Evolutionary conservation across 1,140 invertebrate genomes (phyloP).

Genomic region (Cotesia chilonis): DNA sequence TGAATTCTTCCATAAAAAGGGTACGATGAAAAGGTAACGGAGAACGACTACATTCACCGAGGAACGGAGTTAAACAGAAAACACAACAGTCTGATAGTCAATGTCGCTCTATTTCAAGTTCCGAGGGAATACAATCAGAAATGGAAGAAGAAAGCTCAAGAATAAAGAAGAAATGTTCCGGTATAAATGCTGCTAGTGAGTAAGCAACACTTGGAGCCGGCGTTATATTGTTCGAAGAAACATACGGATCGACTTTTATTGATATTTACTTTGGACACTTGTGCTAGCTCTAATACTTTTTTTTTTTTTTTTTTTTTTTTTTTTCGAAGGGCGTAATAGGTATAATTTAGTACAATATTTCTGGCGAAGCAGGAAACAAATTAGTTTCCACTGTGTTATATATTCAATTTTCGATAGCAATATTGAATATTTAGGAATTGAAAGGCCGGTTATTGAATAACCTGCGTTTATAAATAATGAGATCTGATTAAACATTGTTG

Average conservation of each 20-base stretch:
- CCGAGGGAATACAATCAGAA: background rate
- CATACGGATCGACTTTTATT: constrained; percentile 12
- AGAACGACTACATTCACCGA: constrained; percentile 13
- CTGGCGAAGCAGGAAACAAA: no score
- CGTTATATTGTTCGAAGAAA: background rate
- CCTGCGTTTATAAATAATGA: background rate
- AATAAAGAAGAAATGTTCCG: no score
- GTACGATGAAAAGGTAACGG: background rate
- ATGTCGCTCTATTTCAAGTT: no score
- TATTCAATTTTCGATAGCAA: background rate
- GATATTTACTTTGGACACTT: constrained; percentile 8
- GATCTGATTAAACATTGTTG: background rate
- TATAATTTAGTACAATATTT: no score
- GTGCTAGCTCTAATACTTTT: background rate
- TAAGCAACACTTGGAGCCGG: background rate
- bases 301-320: background rate
- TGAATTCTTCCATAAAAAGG: constrained; percentile 4
- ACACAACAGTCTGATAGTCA: background rate
- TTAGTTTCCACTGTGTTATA: no score
- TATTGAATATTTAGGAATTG: background rate
- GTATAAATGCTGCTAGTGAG: background rate
- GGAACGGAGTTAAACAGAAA: background rate
- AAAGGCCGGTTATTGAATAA: background rate
- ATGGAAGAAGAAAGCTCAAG: background rate
- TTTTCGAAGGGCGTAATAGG: background rate